Evolutionary conservation across 1,140 invertebrate genomes (phyloP), one percentile per base, ranked within the genome.

Genomic region (Drosophila albomicans): DNA sequence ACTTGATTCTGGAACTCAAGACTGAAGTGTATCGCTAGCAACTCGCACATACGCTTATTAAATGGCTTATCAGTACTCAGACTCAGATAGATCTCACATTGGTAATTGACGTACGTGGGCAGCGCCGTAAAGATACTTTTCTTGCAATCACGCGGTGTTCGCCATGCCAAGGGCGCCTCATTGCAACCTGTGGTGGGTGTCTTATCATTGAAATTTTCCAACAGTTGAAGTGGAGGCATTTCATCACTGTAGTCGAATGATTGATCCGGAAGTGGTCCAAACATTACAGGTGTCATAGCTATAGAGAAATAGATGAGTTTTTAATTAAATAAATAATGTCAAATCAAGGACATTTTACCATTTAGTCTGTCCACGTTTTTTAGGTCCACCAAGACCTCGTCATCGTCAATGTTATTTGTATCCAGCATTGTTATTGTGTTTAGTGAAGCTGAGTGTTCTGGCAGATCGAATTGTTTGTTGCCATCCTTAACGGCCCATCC

Each of bases 71-170:
- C 94, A 73, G 69, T 75, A n/a, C 93, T 67, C 35, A 93, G 91
- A 69, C 94, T 94, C 2, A 96, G 64, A 78, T 94, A 95, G 25
- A 96, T 91, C 5, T 91, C 74, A 15, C 93, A 93, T 16, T 94
- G 82, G 30, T 94, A 86, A 78, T 95, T 95, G 1, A 96, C 93
- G 69, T 95, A 94, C 3, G 95, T 95, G 13, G 93, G 81, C 6
- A 86, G 52, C 0, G 88, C 94, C 0, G 91, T 86, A 67, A 96
- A 95, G 46, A 94, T 75, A 15, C 73, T 84, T 48, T 76, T 82
- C 0, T 75, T 67, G 13, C 93, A 84, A 5, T 58, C 20, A 3
- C 89, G 79, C 0, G 75, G 45, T 5, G 56, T 30, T 7, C 70
- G 49, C 91, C 91, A 92, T 2, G 52, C 79, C 1, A 41, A 5